These are phyloP conservation scores for Gephyroberyx darwinii DNA, from an alignment of 2,797 vertebrate species.

Conservation along the genomic window DNA sequence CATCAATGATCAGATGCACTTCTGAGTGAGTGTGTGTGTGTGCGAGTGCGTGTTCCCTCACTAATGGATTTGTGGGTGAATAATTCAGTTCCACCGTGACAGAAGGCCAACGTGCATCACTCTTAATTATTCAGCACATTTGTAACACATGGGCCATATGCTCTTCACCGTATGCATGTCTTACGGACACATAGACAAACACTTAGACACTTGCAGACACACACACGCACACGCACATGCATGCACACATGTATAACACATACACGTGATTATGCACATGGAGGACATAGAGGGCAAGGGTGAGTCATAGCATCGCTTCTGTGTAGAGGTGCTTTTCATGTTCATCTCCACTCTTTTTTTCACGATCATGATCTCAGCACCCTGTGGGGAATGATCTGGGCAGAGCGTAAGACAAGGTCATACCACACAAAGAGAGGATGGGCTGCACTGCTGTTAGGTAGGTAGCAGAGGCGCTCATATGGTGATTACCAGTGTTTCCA, in stretches of 20 bases:
- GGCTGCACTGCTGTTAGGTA: conserved; percentile 6
- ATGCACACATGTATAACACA: conserved; percentile 5
- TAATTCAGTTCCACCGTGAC: conserved; percentile 68
- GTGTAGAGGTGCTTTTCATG: conserved; percentile 27
- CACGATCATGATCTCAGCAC: conserved; percentile 12
- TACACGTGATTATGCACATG: conserved; percentile 27
- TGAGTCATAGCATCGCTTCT: conserved; percentile 21
- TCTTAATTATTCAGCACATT: conserved; percentile 77
- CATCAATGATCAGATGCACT: conserved; percentile 12
- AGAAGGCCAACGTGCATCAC: conserved; percentile 69
- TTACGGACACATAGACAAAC: conserved; percentile 10
- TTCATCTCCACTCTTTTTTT: conserved; percentile 17
- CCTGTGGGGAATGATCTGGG: conserved; percentile 27
- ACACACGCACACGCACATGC: background rate
- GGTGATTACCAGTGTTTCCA: conserved; percentile 36
- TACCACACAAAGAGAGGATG: conserved; percentile 14
- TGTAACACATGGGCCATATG: conserved; percentile 63
- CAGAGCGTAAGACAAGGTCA: background rate
- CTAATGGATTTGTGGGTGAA: conserved; percentile 69
- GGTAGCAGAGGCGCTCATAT: conserved; percentile 14
- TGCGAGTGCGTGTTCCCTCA: conserved; percentile 6
- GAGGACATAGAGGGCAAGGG: conserved; percentile 23
- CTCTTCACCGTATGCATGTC: conserved; percentile 39
- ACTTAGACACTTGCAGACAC: no score
- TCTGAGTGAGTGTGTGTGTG: conserved; percentile 7